Percentiles rank a stretch among this genome's conserved stretches.
phyloP scores from a whole-genome alignment of 2,888 invertebrate genomes.

The Hemicrepidius hirtus region DNA sequence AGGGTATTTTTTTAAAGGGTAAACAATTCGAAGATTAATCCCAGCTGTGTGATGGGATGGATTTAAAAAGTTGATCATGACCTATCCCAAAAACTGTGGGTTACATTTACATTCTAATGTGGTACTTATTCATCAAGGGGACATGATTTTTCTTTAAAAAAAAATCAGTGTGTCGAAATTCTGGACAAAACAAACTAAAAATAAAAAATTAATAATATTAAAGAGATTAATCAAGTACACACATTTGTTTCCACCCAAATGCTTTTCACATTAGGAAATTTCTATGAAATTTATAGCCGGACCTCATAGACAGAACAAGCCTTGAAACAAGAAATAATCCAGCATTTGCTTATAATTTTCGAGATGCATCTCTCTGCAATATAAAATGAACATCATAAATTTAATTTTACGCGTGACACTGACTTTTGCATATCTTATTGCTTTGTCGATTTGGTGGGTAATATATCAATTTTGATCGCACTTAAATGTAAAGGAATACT shows the following conservation, averaged over 20 bases:
- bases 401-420: constrained; percentile 6
- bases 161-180: too few species aligned
- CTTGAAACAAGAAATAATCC: constrained; percentile 10
- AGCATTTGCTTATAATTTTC: neutral
- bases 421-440: constrained; percentile 18
- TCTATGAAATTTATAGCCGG: constrained; percentile 5
- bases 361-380: neutral
- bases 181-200: neutral
- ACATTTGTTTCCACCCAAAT: neutral
- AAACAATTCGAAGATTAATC: too few species aligned
- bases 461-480: constrained; percentile 25
- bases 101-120: too few species aligned
- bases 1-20: too few species aligned
- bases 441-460: constrained; percentile 13
- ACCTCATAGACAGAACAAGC: neutral
- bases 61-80: too few species aligned
- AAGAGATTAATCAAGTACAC: too few species aligned
- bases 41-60: too few species aligned
- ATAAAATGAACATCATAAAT: constrained; percentile 14
- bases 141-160: too few species aligned
- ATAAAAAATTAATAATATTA: too few species aligned
- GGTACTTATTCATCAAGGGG: too few species aligned
- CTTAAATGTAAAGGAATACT: constrained; percentile 1
- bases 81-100: too few species aligned
- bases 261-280: neutral